Evolutionary conservation across 2,888 invertebrate genomes (phyloP), one percentile per base, ranked within the genome.

Genomic region (Pristionchus maxplancki): DNA sequence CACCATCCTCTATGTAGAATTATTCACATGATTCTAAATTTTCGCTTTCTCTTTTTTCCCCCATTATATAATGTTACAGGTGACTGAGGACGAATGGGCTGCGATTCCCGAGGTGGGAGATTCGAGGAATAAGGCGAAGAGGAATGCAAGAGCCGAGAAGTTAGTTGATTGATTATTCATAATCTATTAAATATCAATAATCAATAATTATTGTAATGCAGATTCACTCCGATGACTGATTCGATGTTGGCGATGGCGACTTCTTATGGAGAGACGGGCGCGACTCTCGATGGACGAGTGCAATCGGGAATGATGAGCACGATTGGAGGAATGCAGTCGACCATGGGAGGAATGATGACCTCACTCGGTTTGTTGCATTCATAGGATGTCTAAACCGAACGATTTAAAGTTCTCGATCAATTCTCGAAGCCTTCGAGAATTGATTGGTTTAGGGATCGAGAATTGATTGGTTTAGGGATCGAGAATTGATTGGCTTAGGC

Each of bases 81-180:
- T 94, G 31, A 96, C 97, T 0, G 97, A 97, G 93, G 97, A 97
- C 89, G 98, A 99, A 95, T 99, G 99, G 99, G 97, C 97, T 87
- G 97, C 97, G 84, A 97, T 99, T 90, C 99, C 99, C 0, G 99
- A 99, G 95, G 99, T 99, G 0, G 99, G 99, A n/a, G 99, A 99
- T 95, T 97, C 98, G 15, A 96, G 99, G 91, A 99, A 98, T 95
- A 96, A 98, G 88, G 98, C 98, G 94, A 98, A 98, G 94, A 96
- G 99, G 67, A 98, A 98, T 95, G 97, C 98, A 0, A 96, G 98
- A 86, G 97, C 97, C 0, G 99, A 99, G 95, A 98, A 97, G 95
- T 96, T 93, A 92, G 95, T 91, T 78, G n/a, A 40, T 71, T 34
- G 28, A 34, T 71, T 31, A 34, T 6, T 34, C n/a, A n/a, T 6